These are phyloP conservation scores for Papio anubis DNA, from an alignment of 2,113 vertebrate genomes.

Conservation along the genomic window DNA sequence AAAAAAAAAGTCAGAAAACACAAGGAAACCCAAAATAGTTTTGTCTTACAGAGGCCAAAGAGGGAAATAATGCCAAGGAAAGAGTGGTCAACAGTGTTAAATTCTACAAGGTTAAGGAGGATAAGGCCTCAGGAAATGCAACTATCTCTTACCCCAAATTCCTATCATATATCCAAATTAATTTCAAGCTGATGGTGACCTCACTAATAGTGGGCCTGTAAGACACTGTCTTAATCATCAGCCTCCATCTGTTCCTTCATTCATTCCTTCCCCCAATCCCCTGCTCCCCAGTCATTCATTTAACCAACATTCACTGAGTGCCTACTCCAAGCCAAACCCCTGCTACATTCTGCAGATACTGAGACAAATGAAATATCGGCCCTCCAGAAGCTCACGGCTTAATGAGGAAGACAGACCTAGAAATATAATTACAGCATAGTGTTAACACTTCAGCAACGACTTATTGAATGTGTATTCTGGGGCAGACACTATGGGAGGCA, in stretches of 20 bases:
- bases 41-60: background rate
- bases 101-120: background rate
- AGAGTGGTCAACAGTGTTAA: background rate
- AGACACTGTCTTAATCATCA: background rate
- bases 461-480: conserved; percentile 9
- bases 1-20: background rate
- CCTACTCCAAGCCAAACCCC: background rate
- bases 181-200: conserved; percentile 19
- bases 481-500: conserved; percentile 4
- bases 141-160: background rate
- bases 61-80: background rate
- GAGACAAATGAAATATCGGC: conserved; percentile 27
- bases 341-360: background rate
- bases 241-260: background rate
- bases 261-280: background rate
- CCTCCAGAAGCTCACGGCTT: background rate
- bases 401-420: conserved; percentile 28
- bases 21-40: background rate
- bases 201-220: background rate
- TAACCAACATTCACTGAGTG: background rate
- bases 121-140: background rate
- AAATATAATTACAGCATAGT: conserved; percentile 34
- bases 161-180: background rate
- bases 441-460: conserved; percentile 25
- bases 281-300: background rate